A percentile compares a stretch with the other conserved stretches of the same genome.
Conservation (phyloP, 2,113 vertebrate species). For the Lonchura striata region DNA sequence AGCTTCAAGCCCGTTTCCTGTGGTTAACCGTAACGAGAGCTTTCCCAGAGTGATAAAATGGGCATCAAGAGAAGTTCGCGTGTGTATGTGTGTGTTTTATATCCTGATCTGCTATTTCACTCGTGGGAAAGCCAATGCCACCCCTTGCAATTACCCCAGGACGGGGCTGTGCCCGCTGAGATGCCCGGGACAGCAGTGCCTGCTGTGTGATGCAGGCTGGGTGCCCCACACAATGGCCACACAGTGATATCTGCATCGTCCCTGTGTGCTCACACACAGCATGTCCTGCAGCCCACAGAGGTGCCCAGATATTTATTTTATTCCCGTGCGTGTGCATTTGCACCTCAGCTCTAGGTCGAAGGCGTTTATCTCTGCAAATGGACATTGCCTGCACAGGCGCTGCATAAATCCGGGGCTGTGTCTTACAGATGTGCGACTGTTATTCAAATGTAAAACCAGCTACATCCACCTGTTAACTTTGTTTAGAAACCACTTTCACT, state of each 20-base stretch:
- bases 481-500: conserved; percentile 65
- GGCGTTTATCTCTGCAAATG: neutral
- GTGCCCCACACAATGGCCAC: conserved; percentile 8
- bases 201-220: neutral
- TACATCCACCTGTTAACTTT: conserved; percentile 70
- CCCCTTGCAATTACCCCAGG: neutral
- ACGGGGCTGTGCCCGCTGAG: neutral
- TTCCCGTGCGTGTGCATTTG: neutral
- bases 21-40: conserved; percentile 18
- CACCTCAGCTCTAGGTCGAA: neutral
- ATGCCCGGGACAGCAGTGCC: neutral
- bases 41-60: conserved; percentile 46
- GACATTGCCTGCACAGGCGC: neutral
- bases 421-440: neutral
- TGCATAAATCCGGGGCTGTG: neutral
- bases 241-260: neutral
- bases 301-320: neutral
- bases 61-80: conserved; percentile 27
- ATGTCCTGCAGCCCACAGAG: neutral
- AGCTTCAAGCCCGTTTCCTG: conserved; percentile 23
- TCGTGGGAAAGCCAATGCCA: conserved; percentile 4
- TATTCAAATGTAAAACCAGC: conserved; percentile 25
- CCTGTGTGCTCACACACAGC: neutral
- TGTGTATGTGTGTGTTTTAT: neutral
- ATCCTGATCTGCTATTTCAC: conserved; percentile 12